Conservation (phyloP, 2,888 invertebrate genomes). For the Deilephila porcellus region DNA sequence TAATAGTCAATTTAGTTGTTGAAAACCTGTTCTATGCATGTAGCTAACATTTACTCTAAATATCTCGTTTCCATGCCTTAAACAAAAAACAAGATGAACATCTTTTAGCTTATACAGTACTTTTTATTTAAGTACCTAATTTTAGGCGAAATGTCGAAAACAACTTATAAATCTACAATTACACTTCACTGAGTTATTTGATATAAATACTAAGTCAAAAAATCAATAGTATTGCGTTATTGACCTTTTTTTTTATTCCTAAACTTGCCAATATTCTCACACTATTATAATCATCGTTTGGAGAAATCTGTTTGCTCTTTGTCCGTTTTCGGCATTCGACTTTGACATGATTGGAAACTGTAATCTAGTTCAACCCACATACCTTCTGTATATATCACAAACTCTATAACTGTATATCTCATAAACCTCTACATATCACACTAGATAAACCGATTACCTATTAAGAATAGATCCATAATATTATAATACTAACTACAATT, state of each 20-base stretch:
- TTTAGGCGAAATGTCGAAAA: too few relatives aligned
- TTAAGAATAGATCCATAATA: too few relatives aligned
- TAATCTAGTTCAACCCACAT: background rate
- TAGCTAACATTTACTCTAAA: background rate
- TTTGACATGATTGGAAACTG: slow-evolving; percentile 32
- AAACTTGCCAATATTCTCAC: background rate
- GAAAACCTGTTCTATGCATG: background rate
- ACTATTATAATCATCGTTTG: background rate
- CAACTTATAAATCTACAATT: background rate
- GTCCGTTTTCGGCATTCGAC: slow-evolving; percentile 16
- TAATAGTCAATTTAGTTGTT: too few relatives aligned
- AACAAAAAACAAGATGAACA: too few relatives aligned
- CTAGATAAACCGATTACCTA: too few relatives aligned
- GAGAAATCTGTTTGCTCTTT: slow-evolving; percentile 3
- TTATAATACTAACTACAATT: too few relatives aligned
- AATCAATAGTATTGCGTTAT: background rate
- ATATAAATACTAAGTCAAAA: background rate
- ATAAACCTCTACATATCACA: background rate
- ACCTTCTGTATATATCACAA: background rate
- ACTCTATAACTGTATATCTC: too few relatives aligned
- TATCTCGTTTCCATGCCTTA: background rate
- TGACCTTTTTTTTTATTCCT: background rate
- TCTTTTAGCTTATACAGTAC: too few relatives aligned
- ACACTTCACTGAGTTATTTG: background rate
- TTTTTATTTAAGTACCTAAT: too few relatives aligned